phyloP scores from a whole-genome alignment of 2,888 invertebrate genomes.

The Dicranocentrus wangi region DNA sequence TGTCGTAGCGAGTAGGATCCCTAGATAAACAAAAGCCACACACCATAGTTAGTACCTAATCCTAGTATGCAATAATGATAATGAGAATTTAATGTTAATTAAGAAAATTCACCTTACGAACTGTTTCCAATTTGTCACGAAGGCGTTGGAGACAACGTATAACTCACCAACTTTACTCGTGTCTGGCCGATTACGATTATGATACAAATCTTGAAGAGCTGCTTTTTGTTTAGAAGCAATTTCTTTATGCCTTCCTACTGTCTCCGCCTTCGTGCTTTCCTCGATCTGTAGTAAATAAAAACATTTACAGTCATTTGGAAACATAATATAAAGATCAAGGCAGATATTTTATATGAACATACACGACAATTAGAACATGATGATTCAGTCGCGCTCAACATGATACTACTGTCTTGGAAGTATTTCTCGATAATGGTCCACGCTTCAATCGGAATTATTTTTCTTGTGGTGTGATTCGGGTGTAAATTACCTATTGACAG shows the following conservation, averaged over 20 bases:
- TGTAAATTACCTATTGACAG: slow-evolving; percentile 74
- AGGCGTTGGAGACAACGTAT: slow-evolving; percentile 74
- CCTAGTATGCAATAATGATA: neutral
- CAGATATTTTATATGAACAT: too few relatives aligned
- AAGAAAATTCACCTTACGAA: slow-evolving; percentile 76
- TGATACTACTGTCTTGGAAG: slow-evolving; percentile 74
- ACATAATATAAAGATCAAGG: too few relatives aligned
- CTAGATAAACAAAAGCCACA: slow-evolving; percentile 41
- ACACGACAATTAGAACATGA: slow-evolving; percentile 68
- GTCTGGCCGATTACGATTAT: slow-evolving; percentile 56
- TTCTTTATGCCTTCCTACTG: slow-evolving; percentile 58
- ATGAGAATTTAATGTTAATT: neutral
- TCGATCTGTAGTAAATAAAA: too few relatives aligned
- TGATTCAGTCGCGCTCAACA: slow-evolving; percentile 69
- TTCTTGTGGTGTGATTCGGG: slow-evolving; percentile 75
- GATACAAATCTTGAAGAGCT: slow-evolving; percentile 57
- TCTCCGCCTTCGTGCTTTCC: too few relatives aligned
- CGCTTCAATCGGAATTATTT: slow-evolving; percentile 76
- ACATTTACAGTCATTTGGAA: too few relatives aligned
- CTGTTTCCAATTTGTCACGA: slow-evolving; percentile 75
- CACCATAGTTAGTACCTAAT: neutral
- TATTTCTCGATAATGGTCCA: slow-evolving; percentile 78
- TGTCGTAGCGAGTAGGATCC: slow-evolving; percentile 52
- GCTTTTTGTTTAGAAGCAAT: slow-evolving; percentile 65
- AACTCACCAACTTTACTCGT: slow-evolving; percentile 67